Evolutionary conservation across 2,797 vertebrate species (phyloP).

Genomic region (Arrhamphus sclerolepis): DNA sequence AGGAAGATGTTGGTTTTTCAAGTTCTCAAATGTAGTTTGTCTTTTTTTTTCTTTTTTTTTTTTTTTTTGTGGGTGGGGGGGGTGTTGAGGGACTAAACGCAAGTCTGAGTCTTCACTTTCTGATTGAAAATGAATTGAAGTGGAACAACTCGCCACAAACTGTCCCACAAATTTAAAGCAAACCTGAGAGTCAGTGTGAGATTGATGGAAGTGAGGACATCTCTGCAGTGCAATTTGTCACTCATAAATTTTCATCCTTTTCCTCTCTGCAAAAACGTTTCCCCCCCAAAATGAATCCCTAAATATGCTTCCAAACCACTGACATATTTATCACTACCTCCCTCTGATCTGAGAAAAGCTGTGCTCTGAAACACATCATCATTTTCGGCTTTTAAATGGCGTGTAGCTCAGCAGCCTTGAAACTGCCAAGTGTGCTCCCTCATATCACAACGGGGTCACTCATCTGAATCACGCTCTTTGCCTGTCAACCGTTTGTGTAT

Average conservation of each 20-base stretch:
- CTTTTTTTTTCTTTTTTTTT: conserved; percentile 13
- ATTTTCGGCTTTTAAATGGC: conserved; percentile 31
- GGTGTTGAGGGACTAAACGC: too few relatives aligned
- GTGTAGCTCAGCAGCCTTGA: conserved; percentile 41
- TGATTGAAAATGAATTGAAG: conserved; percentile 8
- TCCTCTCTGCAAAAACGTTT: conserved; percentile 13
- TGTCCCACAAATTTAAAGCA: background rate
- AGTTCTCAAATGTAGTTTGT: too few relatives aligned
- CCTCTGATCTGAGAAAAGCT: conserved; percentile 30
- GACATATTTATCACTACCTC: conserved; percentile 47
- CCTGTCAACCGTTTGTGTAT: conserved; percentile 40
- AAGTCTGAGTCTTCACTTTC: too few relatives aligned
- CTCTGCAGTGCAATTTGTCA: conserved; percentile 19
- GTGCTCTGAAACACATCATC: conserved; percentile 31
- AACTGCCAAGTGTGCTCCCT: conserved; percentile 35
- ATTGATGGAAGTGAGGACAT: conserved; percentile 16
- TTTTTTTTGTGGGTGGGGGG: background rate
- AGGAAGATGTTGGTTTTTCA: too few relatives aligned
- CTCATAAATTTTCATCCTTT: conserved; percentile 5
- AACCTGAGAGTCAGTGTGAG: background rate
- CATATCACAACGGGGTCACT: conserved; percentile 41
- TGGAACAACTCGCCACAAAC: background rate
- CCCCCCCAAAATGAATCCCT: background rate
- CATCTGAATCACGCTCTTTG: conserved; percentile 47
- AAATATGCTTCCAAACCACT: conserved; percentile 24